These are phyloP conservation scores for Rhamphomyia laevipes DNA, from an alignment of 2,888 invertebrate species.

Conservation along the genomic window DNA sequence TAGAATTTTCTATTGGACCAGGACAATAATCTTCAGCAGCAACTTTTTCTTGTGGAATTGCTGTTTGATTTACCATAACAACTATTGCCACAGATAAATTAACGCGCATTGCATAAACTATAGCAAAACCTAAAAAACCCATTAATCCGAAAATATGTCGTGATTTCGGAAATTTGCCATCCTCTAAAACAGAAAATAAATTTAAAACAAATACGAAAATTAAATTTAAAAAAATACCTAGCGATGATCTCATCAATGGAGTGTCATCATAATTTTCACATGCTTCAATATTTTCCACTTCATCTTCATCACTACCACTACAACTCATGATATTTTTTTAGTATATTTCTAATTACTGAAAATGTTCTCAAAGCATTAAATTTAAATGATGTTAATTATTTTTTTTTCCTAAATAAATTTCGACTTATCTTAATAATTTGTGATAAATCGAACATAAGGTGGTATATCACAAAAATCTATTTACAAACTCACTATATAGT, in stretches of 20 bases:
- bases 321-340: too few species aligned
- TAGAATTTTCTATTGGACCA: slow-evolving; percentile 26
- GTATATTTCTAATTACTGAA: too few species aligned
- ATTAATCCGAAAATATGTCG: slow-evolving; percentile 69
- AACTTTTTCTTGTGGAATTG: slow-evolving; percentile 44
- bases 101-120: slow-evolving; percentile 82
- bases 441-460: too few species aligned
- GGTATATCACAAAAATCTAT: too few species aligned
- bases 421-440: too few species aligned
- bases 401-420: too few species aligned
- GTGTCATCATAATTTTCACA: background rate
- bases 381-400: too few species aligned
- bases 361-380: too few species aligned
- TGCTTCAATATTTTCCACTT: background rate
- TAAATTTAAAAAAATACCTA: too few species aligned
- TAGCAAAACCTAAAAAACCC: slow-evolving; percentile 79
- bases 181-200: slow-evolving; percentile 13
- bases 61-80: slow-evolving; percentile 78
- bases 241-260: background rate
- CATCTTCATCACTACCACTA: background rate
- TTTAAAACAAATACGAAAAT: background rate
- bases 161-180: slow-evolving; percentile 41
- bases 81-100: slow-evolving; percentile 90
- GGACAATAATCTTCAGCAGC: slow-evolving; percentile 52
- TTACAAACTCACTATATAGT: too few species aligned